A percentile compares a stretch with the other conserved stretches of the same genome.
Conservation (phyloP, 2,797 vertebrate genomes). For the Oophaga sylvatica region DNA sequence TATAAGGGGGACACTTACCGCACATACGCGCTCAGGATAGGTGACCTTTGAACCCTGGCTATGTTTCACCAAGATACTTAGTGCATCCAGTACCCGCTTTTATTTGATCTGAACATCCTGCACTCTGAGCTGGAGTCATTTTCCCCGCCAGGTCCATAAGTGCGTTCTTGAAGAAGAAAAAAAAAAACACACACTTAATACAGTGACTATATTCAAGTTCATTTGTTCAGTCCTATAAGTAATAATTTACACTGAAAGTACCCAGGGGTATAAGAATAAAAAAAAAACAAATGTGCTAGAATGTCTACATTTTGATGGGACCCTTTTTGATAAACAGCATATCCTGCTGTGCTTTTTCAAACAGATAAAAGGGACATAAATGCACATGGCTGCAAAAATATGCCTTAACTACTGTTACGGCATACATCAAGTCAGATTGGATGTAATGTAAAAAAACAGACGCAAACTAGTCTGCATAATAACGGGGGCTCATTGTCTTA, state of each 20-base stretch:
- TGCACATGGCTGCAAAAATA: too few relatives aligned
- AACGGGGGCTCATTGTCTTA: not conserved
- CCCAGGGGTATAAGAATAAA: too few relatives aligned
- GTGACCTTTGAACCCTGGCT: constrained; percentile 85
- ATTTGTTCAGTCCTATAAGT: not conserved
- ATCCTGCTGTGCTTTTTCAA: too few relatives aligned
- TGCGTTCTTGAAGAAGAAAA: constrained; percentile 70
- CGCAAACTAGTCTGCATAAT: not conserved
- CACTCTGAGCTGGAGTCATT: constrained; percentile 67
- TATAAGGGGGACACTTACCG: constrained; percentile 73
- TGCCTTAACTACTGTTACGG: too few relatives aligned
- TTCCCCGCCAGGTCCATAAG: constrained; percentile 74
- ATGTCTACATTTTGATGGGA: too few relatives aligned
- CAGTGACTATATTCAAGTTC: not conserved
- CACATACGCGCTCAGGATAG: constrained; percentile 80
- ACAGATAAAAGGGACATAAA: too few relatives aligned
- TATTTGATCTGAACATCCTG: constrained; percentile 79
- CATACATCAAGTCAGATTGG: not conserved
- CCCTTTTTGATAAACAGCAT: too few relatives aligned
- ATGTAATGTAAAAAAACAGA: not conserved
- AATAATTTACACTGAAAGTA: not conserved
- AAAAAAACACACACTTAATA: not conserved
- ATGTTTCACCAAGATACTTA: constrained; percentile 82
- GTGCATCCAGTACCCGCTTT: constrained; percentile 83
- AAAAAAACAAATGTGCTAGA: too few relatives aligned